Evolutionary conservation across 2,797 vertebrate genomes (phyloP).

Genomic region (Malacoctenus gilli): DNA sequence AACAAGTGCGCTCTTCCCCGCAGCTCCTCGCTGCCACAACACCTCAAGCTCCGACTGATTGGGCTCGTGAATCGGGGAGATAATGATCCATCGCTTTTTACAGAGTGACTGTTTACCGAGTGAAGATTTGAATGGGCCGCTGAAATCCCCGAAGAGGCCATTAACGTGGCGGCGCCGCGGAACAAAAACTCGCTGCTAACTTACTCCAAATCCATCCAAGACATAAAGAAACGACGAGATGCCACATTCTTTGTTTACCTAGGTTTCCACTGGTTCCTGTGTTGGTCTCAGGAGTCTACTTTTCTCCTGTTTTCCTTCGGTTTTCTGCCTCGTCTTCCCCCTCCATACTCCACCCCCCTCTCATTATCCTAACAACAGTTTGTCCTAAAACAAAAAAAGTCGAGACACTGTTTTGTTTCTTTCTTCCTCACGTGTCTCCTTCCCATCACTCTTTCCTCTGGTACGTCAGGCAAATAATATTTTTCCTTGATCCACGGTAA

Average conservation of each 20-base stretch:
- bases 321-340: conserved; percentile 29
- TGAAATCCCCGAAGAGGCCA: conserved; percentile 54
- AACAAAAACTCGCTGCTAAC: conserved; percentile 48
- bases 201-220: conserved; percentile 29
- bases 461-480: conserved; percentile 25
- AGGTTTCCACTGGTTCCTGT: conserved; percentile 11
- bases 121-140: conserved; percentile 46
- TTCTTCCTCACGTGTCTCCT: too few relatives aligned
- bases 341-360: conserved; percentile 5
- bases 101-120: conserved; percentile 52
- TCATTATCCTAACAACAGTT: conserved; percentile 7
- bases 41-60: conserved; percentile 45
- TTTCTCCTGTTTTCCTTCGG: conserved; percentile 6
- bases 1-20: conserved; percentile 24
- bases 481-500: conserved; percentile 27
- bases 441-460: conserved; percentile 8
- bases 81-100: conserved; percentile 45
- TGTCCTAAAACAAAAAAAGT: conserved; percentile 27
- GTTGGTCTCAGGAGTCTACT: conserved; percentile 22
- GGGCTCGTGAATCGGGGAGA: conserved; percentile 37
- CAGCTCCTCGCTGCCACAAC: conserved; percentile 7
- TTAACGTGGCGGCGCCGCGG: conserved; percentile 42
- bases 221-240: conserved; percentile 24
- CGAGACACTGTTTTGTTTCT: conserved; percentile 3
- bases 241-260: conserved; percentile 3